A percentile compares a stretch with the other conserved stretches of the same genome.
Conservation (phyloP, 2,888 invertebrate species). For the Euproctis similis region DNA sequence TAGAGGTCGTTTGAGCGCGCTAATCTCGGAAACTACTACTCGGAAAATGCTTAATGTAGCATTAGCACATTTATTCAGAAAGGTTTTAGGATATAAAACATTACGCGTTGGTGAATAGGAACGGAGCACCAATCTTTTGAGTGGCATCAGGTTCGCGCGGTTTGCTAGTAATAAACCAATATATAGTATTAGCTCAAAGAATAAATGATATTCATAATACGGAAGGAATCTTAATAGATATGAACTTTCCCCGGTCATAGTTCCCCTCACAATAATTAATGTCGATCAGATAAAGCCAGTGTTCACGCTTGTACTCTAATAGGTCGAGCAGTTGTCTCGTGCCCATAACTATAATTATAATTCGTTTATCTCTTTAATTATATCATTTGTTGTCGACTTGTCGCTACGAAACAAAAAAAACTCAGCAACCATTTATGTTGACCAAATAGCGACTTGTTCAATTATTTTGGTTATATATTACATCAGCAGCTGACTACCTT, state of each 20-base stretch:
- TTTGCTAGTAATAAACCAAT: too few species aligned
- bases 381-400: constrained; percentile 2
- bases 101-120: too few species aligned
- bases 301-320: constrained; percentile 23
- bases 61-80: neutral
- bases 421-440: too few species aligned
- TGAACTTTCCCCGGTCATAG: neutral
- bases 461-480: too few species aligned
- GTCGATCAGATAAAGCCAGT: constrained; percentile 19
- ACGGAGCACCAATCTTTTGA: too few species aligned
- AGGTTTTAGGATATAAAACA: neutral
- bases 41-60: too few species aligned
- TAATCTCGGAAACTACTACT: neutral
- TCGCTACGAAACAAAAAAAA: too few species aligned
- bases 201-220: too few species aligned
- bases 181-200: too few species aligned
- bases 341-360: constrained; percentile 14
- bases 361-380: constrained; percentile 8
- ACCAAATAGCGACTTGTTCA: too few species aligned
- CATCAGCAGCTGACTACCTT: too few species aligned
- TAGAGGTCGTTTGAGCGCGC: neutral
- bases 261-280: constrained; percentile 1
- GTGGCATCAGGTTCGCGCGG: too few species aligned
- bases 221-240: neutral
- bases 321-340: constrained; percentile 14